Evolutionary conservation across 2,797 vertebrate species (phyloP), one percentile per base, ranked within the genome.

Genomic region (Tragopan temminckii): DNA sequence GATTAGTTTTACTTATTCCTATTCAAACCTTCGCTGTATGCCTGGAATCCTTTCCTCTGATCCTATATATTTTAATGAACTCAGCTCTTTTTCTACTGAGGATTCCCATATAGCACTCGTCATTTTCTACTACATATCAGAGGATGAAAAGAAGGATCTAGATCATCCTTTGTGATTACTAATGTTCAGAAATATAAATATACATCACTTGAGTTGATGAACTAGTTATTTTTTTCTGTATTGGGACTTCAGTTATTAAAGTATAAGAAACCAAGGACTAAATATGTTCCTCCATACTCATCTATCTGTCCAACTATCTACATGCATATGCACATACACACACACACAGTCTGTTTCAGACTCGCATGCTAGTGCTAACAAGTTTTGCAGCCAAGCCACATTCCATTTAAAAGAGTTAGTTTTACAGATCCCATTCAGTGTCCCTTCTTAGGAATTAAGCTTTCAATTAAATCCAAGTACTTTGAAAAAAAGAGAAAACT

Each of bases 371-470:
- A 90, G 88, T 75, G 86, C 55, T 81, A 94, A 92, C 95, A 93
- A 69, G 90, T 89, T 89, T 35, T 83, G 90, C 38, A 89, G 89
- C 82, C 92, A 85, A 85, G 79, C 81, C 87, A 91, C 90, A 94
- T 89, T 94, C 93, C 92, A 89, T 72, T 66, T 62, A 35, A 85
- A 85, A 92, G 68, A 88, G 52, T 80, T 93, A n/a, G 61, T 66
- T 94, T 85, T 78, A 62, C 14, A 59, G 43, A 82, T 62, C 66
- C 50, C 69, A 16, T 31, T 66, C 76, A 25, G 52, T 72, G 69
- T 76, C 59, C 76, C 43, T 63, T 19, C 72, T 67, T 6, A 80
- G 79, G 69, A 94, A 90, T 83, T 89, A 6, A 7, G 5, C 75
- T 92, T 83, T 69, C 42, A 78, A n/a, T 92, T 85, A 80, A 93